Evolutionary conservation across 2,113 vertebrate species (phyloP), one percentile per base, ranked within the genome.

Genomic region (Lepidiolamprologus cunningtoni): DNA sequence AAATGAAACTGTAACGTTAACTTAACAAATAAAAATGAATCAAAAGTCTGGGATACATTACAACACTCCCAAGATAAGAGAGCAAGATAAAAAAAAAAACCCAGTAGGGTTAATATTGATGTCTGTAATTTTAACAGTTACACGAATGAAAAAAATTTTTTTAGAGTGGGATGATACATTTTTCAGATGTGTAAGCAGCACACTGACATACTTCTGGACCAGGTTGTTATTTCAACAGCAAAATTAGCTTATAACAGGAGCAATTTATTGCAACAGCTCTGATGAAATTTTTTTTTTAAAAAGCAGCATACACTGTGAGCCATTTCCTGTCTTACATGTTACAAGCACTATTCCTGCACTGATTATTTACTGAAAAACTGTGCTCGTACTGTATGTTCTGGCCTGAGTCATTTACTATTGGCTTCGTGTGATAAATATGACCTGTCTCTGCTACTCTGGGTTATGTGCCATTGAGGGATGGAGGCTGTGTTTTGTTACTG

Each of bases 371-470:
- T 45, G 83, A 50, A 84, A 84, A 87, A 83, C 79, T 54, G 82
- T 86, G 61, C 9, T 23, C 10, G 12, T 82, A 58, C 68, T 71
- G 55, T 82, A 68, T 50, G 53, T 53, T 86, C 53, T 54, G 81
- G 81, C 37, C 68, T 4, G 47, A 86, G 87, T 91, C 89, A 93
- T 93, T 91, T 90, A 90, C 80, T 88, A 82, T 83, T 57, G 89
- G 88, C 83, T 91, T 83, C 28, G 86, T 87, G 90, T 94, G 95
- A 95, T 92, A 87, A 92, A 93, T 94, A 89, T 12, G 87, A 82
- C 66, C 89, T 90, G 93, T 92, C 92, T 87, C 33, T 86, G 53
- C 76, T 57, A 17, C 91, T 89, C 92, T 86, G 66, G 88, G 84
- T 87, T 91, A 58, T 66, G 88, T 88, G 90, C 92, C 88, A 68